Evolutionary conservation across 1,140 invertebrate genomes (phyloP).

Genomic region (Lepidurus packardi): DNA sequence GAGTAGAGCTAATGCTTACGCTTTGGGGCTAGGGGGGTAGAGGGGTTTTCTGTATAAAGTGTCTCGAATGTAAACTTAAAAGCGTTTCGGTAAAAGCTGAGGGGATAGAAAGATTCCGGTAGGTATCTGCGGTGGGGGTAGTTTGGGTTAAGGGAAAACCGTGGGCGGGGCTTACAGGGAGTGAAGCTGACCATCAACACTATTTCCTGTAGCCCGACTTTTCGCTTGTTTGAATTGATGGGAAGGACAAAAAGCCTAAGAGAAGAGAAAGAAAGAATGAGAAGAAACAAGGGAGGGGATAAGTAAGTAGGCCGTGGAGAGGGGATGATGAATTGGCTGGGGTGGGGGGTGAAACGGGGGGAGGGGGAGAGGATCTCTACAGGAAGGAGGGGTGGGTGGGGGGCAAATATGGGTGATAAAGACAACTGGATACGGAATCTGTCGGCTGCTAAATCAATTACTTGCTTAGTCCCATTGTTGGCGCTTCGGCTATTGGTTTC

Average conservation of each 20-base stretch:
- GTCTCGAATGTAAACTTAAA: neutral
- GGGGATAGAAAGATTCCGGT: neutral
- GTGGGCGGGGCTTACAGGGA: neutral
- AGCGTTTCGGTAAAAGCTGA: neutral
- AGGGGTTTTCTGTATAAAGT: neutral
- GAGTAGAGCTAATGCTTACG: neutral
- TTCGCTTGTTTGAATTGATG: neutral
- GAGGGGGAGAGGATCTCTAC: neutral
- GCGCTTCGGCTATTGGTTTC: neutral
- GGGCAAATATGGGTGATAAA: constrained; percentile 4
- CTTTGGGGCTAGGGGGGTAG: neutral
- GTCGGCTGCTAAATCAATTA: constrained; percentile 9
- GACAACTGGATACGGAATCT: neutral
- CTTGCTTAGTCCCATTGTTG: neutral
- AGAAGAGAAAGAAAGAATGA: neutral
- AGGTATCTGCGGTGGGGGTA: too few relatives aligned
- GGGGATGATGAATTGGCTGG: constrained; percentile 9
- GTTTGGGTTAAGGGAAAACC: neutral
- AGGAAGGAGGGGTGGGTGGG: neutral
- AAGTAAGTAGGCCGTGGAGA: constrained; percentile 14
- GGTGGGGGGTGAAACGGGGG: neutral
- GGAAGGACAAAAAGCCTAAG: neutral
- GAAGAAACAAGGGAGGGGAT: neutral
- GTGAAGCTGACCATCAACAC: neutral
- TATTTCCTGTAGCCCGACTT: neutral